These are phyloP conservation scores for Halcyon badia DNA, from an alignment of 2,797 vertebrate species.

Conservation along the genomic window DNA sequence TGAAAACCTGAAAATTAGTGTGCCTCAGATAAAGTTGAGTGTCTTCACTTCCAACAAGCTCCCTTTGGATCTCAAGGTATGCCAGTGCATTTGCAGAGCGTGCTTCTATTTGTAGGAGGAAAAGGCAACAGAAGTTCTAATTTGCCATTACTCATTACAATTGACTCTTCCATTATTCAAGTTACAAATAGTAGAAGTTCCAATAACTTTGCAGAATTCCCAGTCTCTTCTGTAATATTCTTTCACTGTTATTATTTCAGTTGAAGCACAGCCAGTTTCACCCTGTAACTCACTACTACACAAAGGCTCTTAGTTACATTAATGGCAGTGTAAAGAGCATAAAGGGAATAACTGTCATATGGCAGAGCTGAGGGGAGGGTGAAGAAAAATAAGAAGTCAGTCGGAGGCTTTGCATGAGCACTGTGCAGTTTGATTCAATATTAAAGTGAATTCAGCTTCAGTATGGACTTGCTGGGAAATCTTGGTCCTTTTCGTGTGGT, in stretches of 20 bases:
- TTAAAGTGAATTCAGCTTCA: neutral
- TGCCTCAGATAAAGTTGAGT: conserved; percentile 96
- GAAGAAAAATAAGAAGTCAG: neutral
- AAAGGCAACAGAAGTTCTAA: neutral
- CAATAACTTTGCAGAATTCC: neutral
- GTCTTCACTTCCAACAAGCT: conserved; percentile 96
- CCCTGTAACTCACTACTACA: neutral
- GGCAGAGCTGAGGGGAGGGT: neutral
- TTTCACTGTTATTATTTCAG: neutral
- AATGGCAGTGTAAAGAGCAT: neutral
- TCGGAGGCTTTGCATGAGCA: neutral
- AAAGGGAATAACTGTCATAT: neutral
- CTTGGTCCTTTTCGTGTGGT: neutral
- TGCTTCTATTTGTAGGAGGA: neutral
- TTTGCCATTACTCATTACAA: neutral
- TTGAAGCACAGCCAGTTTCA: neutral
- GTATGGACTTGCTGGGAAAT: neutral
- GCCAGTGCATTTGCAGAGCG: neutral
- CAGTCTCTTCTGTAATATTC: neutral
- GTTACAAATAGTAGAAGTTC: neutral
- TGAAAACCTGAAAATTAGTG: conserved; percentile 96
- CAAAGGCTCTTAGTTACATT: neutral
- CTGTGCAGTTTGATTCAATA: neutral
- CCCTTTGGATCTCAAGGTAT: conserved; percentile 94
- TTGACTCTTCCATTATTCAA: neutral